phyloP scores from a whole-genome alignment of 2,888 invertebrate species.

The Zaprionus lineosus region DNA sequence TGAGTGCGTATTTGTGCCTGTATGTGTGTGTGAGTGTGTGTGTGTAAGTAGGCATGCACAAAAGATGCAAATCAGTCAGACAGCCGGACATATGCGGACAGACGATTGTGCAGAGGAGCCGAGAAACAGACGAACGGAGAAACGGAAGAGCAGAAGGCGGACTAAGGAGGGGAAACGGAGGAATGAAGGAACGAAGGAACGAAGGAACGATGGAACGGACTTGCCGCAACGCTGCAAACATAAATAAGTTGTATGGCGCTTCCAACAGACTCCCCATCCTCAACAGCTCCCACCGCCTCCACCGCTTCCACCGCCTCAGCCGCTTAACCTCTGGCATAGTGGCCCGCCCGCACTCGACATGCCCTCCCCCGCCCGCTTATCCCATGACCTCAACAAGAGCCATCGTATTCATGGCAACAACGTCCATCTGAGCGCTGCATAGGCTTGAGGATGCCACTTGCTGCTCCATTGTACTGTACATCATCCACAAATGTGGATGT shows the following conservation, averaged over 20 bases:
- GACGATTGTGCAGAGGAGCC: constrained; percentile 32
- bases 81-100: constrained; percentile 49
- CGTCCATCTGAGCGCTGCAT: constrained; percentile 10
- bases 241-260: constrained; percentile 71
- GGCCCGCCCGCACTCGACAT: too few species aligned
- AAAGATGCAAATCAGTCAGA: constrained; percentile 72
- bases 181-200: too few species aligned
- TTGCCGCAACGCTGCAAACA: constrained; percentile 55
- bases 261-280: constrained; percentile 12
- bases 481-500: constrained; percentile 40
- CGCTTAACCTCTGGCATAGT: constrained; percentile 32
- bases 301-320: too few species aligned
- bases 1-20: not conserved
- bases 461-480: constrained; percentile 42
- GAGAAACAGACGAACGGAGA: too few species aligned
- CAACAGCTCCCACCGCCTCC: too few species aligned
- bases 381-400: constrained; percentile 42
- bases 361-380: not conserved
- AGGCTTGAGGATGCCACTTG: constrained; percentile 36
- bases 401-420: constrained; percentile 56
- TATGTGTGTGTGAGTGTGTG: constrained; percentile 12
- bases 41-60: constrained; percentile 49
- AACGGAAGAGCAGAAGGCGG: too few species aligned
- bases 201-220: constrained; percentile 26
- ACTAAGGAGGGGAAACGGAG: too few species aligned